A percentile compares a stretch with the other conserved stretches of the same genome.
Evolutionary conservation across 2,113 vertebrate species (phyloP).

Genomic region (Podarcis raffonei): DNA sequence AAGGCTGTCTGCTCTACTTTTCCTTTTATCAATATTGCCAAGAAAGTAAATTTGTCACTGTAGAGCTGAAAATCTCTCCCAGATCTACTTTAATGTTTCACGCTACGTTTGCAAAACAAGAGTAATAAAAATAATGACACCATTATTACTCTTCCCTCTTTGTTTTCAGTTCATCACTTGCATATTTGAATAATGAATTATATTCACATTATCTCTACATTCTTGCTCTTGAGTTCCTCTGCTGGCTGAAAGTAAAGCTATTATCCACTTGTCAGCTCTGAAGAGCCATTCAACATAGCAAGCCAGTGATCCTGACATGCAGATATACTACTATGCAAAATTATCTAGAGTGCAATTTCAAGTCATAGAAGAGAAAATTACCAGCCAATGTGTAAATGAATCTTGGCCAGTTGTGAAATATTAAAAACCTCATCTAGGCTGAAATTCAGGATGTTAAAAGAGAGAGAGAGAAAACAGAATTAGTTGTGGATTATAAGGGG

Average conservation of each 20-base stretch:
- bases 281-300: conserved; percentile 78
- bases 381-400: conserved; percentile 69
- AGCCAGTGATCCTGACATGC: conserved; percentile 82
- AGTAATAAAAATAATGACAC: conserved; percentile 97
- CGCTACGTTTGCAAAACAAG: conserved; percentile 85
- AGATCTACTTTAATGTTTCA: conserved; percentile 83
- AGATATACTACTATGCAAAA: conserved; percentile 78
- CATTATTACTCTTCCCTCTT: conserved; percentile 88
- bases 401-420: conserved; percentile 66
- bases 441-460: conserved; percentile 74
- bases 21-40: conserved; percentile 74
- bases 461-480: conserved; percentile 70
- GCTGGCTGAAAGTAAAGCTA: conserved; percentile 91
- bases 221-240: conserved; percentile 89
- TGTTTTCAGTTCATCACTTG: conserved; percentile 87
- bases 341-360: conserved; percentile 77
- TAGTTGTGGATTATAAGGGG: conserved; percentile 73
- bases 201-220: conserved; percentile 92
- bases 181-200: conserved; percentile 98
- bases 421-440: conserved; percentile 72
- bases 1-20: conserved; percentile 75
- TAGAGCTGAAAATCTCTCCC: conserved; percentile 74
- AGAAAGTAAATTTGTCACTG: conserved; percentile 76
- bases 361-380: conserved; percentile 76
- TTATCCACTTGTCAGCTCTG: conserved; percentile 92